These are phyloP conservation scores for Panzeria rudis DNA, from an alignment of 2,888 invertebrate genomes.

Conservation along the genomic window DNA sequence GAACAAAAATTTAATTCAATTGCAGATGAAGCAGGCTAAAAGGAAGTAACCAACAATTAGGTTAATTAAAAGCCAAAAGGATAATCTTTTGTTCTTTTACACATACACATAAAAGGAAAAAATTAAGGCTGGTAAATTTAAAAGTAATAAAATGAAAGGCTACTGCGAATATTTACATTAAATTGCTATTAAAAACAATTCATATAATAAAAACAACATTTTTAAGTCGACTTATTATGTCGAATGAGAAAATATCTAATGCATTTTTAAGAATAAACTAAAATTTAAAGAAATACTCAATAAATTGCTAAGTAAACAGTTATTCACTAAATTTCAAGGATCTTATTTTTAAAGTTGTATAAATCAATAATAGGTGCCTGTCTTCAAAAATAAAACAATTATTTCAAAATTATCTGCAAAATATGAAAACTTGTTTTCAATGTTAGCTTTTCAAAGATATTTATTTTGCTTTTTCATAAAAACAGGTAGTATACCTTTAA, in stretches of 20 bases:
- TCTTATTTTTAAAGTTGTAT: too few species aligned
- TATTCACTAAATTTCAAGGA: too few species aligned
- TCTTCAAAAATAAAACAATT: too few species aligned
- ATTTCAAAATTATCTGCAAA: too few species aligned
- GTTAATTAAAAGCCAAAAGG: constrained; percentile 43
- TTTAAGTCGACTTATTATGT: neutral
- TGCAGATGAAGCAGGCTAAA: neutral
- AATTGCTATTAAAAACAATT: neutral
- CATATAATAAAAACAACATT: neutral
- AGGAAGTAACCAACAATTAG: constrained; percentile 18
- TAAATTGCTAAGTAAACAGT: neutral
- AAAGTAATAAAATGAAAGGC: neutral
- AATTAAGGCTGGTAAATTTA: neutral
- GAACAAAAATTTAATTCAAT: constrained; percentile 11
- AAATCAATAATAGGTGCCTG: too few species aligned
- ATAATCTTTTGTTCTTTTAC: neutral
- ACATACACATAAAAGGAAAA: neutral
- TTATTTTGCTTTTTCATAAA: too few species aligned
- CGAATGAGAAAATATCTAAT: neutral
- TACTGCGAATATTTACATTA: neutral
- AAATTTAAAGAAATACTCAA: neutral
- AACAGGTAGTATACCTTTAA: too few species aligned
- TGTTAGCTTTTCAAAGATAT: too few species aligned
- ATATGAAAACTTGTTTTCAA: too few species aligned
- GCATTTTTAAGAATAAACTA: too few species aligned